Evolutionary conservation across 2,888 invertebrate species (phyloP), one percentile per base, ranked within the genome.

Genomic region (Xanthostigma xanthostigma): DNA sequence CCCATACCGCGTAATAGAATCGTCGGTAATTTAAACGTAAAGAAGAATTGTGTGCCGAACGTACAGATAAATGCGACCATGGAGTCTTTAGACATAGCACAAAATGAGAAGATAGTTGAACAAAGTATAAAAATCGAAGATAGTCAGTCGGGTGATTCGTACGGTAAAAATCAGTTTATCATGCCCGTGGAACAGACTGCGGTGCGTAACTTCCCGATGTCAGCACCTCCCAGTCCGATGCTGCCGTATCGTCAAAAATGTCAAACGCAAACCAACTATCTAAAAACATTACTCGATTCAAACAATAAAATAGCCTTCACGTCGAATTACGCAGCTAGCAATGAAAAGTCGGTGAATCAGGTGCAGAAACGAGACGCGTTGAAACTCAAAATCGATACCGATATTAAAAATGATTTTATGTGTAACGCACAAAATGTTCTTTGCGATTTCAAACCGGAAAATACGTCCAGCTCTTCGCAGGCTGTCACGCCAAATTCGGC

Each of bases 181-280:
- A 51, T 49, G 36, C 40, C 40, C 4, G 9, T 14, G 2, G 43
- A 45, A 17, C 44, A 36, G 6, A 51, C 51, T 34, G 10, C 42
- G 2, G 50, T 48, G 1, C 66, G 70, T 57, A 69, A 72, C 56
- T 67, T 74, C 53, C 74, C 76, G 2, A 76, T 77, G 72, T 82
- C 82, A 3, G 82, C 82, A 2, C 82, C 83, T 10, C 78, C 79
- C 1, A 82, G 82, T 55, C 83, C 83, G 0, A 73, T 73, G 56
- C 69, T 74, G 51, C 63, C 72, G 1, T 51, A 12, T 49, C 70
- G 70, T 53, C 71, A 69, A 53, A 76, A 74, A 57, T 57, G 62
- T 53, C 52, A 60, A 38, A 62, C 59, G 36, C 59, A 54, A 27
- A 50, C 56, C 14, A 56, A 57, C 38, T 50, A 64, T 42, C 51